These are phyloP conservation scores for Drosophila equinoxialis DNA, from an alignment of 1,140 invertebrate species.

Conservation along the genomic window DNA sequence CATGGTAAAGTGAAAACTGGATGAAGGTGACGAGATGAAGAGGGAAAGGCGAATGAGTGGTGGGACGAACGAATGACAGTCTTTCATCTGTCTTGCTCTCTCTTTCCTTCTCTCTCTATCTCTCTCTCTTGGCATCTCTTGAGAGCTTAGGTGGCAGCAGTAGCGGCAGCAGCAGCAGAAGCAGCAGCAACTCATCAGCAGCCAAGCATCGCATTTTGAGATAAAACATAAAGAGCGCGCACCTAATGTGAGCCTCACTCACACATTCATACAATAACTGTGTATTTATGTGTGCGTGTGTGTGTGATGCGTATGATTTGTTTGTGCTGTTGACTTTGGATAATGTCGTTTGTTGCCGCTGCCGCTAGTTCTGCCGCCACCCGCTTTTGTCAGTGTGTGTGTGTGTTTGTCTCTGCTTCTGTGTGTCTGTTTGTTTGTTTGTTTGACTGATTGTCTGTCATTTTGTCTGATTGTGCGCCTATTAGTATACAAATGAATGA, in stretches of 20 bases:
- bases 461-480: conserved; percentile 79
- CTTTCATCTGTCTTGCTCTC: conserved; percentile 22
- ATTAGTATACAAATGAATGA: conserved; percentile 80
- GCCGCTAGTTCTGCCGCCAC: not conserved
- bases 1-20: conserved; percentile 14
- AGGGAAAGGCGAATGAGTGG: too few relatives aligned
- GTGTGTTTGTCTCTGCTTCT: conserved; percentile 45
- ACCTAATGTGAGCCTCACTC: conserved; percentile 55
- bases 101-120: not conserved
- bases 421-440: conserved; percentile 4
- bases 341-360: conserved; percentile 72
- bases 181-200: conserved; percentile 66
- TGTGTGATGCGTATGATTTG: conserved; percentile 49
- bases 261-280: conserved; percentile 6
- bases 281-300: conserved; percentile 16
- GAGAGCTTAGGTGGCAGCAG: conserved; percentile 27
- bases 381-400: conserved; percentile 38
- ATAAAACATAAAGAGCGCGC: conserved; percentile 74
- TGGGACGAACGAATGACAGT: conserved; percentile 33
- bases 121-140: conserved; percentile 22
- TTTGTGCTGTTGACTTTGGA: conserved; percentile 75
- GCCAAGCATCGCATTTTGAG: conserved; percentile 75
- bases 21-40: not conserved
- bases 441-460: conserved; percentile 61
- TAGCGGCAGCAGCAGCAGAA: conserved; percentile 14